Base-by-base conservation (phyloP, 2,797 vertebrate genomes). In the Lemur catta region DNA sequence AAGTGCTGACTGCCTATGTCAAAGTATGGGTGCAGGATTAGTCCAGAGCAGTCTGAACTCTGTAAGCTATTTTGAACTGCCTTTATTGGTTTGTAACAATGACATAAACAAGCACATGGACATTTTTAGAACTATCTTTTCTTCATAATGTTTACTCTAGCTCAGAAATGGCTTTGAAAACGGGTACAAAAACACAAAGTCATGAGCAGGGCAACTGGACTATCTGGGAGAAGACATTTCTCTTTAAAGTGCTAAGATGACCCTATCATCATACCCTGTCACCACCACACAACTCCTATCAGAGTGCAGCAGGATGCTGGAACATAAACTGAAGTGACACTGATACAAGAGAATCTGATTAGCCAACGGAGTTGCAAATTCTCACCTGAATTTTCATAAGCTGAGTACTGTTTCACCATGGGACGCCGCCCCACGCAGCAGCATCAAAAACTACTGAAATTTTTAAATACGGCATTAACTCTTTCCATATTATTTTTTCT, bases 281-380 rank as follows among this genome's bases (percentile, higher is more conserved):
- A 9, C 61, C 20, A 59, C 26, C 26, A 4, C 0, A 2, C 38
- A 43, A 43, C 18, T 7, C 9, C 7, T 2, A 22, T 4, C 38
- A n/a, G 17, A 78, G 69, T 9, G 26, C 38, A 28, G 20, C 18
- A 72, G 67, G 15, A 13, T 7, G n/a, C 76, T 22, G 33, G 28
- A 30, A 24, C 38, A 6, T 8, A 91, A 13, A 92, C 57, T 2
- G 30, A 74, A 69, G 92, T 80, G 65, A 48, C 84, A 84, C 17
- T 12, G 17, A 33, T 78, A 79, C 0, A 15, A 78, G 72, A 55
- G 87, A 91, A 81, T 59, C 33, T 38, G 33, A 96, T 72, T 94
- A 84, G n/a, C 6, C 43, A n/a, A 17, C 61, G 20, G 2, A 38
- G 52, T 12, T 26, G 22, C 59, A 48, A 22, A 28, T 35, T 38